Conservation (phyloP, 2,888 invertebrate genomes). For the Aphrophora alni region DNA sequence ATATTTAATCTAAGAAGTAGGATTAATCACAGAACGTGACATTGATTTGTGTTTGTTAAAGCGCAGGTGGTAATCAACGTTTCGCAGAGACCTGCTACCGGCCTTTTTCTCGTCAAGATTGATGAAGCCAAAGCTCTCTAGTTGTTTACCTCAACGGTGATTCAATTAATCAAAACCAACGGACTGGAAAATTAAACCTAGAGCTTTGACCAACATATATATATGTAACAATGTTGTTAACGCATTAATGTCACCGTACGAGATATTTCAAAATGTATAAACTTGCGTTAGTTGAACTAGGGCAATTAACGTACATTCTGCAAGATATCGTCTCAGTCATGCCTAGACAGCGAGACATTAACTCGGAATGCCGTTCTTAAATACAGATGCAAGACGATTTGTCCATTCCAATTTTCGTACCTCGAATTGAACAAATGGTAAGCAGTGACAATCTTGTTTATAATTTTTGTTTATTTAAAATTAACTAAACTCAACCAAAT, state of each 20-base stretch:
- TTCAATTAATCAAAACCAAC: not conserved
- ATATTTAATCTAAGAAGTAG: not conserved
- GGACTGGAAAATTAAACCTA: not conserved
- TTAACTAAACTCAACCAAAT: too few relatives aligned
- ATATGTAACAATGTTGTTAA: not conserved
- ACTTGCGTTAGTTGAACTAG: not conserved
- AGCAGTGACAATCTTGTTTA: too few relatives aligned
- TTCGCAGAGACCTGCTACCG: not conserved
- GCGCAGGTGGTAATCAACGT: not conserved
- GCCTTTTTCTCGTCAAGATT: not conserved
- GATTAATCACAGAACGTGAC: not conserved
- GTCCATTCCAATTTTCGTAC: too few relatives aligned
- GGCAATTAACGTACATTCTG: not conserved
- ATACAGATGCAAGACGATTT: too few relatives aligned
- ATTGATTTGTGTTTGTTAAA: not conserved
- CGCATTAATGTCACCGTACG: not conserved
- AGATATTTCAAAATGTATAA: not conserved
- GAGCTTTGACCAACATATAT: not conserved
- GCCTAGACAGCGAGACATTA: not conserved
- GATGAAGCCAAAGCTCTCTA: not conserved
- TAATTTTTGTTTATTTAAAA: too few relatives aligned
- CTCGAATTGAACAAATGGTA: too few relatives aligned
- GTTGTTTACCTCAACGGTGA: not conserved
- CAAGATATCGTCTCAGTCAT: not conserved
- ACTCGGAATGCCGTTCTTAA: not conserved